Base-by-base conservation (phyloP, 2,797 vertebrate species). In the Molossus molossus region DNA sequence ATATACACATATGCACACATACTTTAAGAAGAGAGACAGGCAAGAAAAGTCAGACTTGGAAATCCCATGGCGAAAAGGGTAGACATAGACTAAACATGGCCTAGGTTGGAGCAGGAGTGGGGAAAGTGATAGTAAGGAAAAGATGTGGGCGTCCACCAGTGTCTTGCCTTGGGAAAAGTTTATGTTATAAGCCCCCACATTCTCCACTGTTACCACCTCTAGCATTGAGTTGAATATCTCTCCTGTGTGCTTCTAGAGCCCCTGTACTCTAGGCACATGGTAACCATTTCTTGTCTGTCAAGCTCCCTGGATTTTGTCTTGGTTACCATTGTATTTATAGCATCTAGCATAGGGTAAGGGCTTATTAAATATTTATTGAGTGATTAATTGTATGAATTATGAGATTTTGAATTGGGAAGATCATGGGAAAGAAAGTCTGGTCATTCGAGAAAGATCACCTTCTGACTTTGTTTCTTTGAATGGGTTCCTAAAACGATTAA, bases 391-490 rank as follows among this genome's bases (percentile, higher is more conserved):
- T 69, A 6, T 93, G 62, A 27, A 77, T 81, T 88, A 58, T 64
- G 70, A 69, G 65, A 15, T 75, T 94, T 77, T 72, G 53, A 92
- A n/a, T 45, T 90, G 45, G 79, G 37, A 95, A 21, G 9, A 70
- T 53, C 21, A 45, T 89, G 83, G 53, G 12, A 87, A 53, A 18
- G 40, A 82, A 90, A 83, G 21, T 87, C 53, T 53, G 55, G 45
- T 92, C 33, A 69, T 70, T 87, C 37, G 58, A 65, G 37, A 94
- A 93, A 75, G 84, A 81, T 85, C 80, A 65, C 23, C 45, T 67
- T 83, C 25, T 79, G 65, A 57, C 77, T 92, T 92, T 64, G 50
- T 94, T 62, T 92, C 21, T 48, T 92, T 53, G 29, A 84, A 20
- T 55, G 67, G 17, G 8, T 80, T 84, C 45, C 37, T 81, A 72